Base-by-base conservation (phyloP, 2,113 vertebrate genomes). In the Grammomys surdaster region DNA sequence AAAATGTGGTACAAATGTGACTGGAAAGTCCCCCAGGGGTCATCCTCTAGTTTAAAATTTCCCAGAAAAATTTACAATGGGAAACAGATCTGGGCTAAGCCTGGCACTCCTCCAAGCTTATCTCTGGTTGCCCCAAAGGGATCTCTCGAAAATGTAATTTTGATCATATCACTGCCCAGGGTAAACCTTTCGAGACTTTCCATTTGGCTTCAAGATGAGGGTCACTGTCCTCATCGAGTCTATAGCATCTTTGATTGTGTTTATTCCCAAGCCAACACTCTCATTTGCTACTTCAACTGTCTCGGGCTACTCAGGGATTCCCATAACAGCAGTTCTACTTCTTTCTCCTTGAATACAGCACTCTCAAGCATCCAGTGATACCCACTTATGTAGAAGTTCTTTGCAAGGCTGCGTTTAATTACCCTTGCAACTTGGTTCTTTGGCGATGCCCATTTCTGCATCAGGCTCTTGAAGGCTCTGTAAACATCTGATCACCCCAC, bases 401-500 rank as follows among this genome's bases (percentile, higher is more conserved):
- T 75, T 54, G 48, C n/a, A 48, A 76, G 75, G 51, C 1, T 20
- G 78, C 76, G 11, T 43, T 43, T 33, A 63, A 58, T 1, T 33
- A 51, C 20, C 63, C 58, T 28, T 3, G 14, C 1, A 40, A 8
- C 19, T 3, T 48, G 26, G 31, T 58, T 28, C 26, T 48, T n/a
- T 1, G 46, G 69, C 70, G 7, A n/a, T 3, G 14, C 16, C 36
- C 75, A 33, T n/a, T n/a, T 67, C 67, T 46, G 28, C 58, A 24
- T 4, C 7, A 67, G 69, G 26, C 7, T 48, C n/a, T n/a, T 63
- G 19, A 12, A 4, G 19, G 33, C 48, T 63, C 69, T 73, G 48
- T 6, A 24, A 7, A 24, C 2, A 26, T 20, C 65, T 54, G 17
- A 3, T 19, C 16, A 3, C 7, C 28, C 7, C 8, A n/a, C 20